These are phyloP conservation scores for Pangasius sanitwongsei DNA, from an alignment of 2,797 vertebrate species.

Conservation along the genomic window DNA sequence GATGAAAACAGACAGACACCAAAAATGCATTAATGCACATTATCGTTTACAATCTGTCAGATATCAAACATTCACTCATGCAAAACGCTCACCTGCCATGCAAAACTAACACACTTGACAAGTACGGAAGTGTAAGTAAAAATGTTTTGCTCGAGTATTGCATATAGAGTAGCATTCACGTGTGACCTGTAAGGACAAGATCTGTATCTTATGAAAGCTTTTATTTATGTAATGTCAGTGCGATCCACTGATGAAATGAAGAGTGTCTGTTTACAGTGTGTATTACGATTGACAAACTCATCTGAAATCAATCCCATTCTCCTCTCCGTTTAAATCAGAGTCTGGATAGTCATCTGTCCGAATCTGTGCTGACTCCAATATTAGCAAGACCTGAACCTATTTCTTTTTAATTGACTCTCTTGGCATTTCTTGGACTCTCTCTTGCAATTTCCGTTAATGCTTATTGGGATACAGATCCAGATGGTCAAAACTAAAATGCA, in stretches of 20 bases:
- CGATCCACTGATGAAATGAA: slow-evolving; percentile 1
- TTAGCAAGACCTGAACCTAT: background rate
- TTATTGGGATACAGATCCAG: background rate
- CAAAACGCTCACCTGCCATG: slow-evolving; percentile 21
- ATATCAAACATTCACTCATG: slow-evolving; percentile 21
- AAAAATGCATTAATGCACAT: slow-evolving; percentile 27
- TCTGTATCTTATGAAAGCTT: background rate
- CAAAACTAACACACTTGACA: slow-evolving; percentile 20
- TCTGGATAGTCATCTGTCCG: background rate
- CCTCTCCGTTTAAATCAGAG: background rate
- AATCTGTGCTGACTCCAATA: background rate
- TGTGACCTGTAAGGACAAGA: background rate
- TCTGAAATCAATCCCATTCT: slow-evolving; percentile 15
- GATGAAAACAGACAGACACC: slow-evolving; percentile 19
- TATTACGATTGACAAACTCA: background rate
- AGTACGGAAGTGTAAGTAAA: slow-evolving; percentile 22
- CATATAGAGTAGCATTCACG: slow-evolving; percentile 22
- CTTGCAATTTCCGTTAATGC: background rate
- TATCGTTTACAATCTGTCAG: slow-evolving; percentile 16
- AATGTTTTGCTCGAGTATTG: slow-evolving; percentile 22
- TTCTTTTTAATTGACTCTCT: background rate
- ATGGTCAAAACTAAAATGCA: background rate
- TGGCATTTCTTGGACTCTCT: background rate
- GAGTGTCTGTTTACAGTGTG: slow-evolving; percentile 8
- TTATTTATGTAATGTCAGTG: slow-evolving; percentile 32